phyloP scores from a whole-genome alignment of 2,888 invertebrate species.

The Caenorhabditis afra region DNA sequence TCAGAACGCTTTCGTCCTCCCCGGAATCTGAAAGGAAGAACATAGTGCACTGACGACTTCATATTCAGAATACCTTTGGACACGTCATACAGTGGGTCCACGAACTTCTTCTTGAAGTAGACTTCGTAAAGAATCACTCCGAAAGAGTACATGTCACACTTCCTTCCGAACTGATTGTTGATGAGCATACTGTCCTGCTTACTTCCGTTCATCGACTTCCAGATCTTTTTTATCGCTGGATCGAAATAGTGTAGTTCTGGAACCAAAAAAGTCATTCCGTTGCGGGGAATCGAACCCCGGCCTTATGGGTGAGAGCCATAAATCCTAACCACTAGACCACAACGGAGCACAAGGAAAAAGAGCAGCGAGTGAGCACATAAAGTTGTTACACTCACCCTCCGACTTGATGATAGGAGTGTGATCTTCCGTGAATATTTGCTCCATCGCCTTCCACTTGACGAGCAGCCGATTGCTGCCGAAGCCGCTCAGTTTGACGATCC shows the following conservation, averaged over 20 bases:
- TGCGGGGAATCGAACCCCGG: slow-evolving; percentile 71
- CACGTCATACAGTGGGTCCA: slow-evolving; percentile 27
- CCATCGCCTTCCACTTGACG: slow-evolving; percentile 63
- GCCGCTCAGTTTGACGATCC: slow-evolving; percentile 79
- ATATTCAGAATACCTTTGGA: background rate
- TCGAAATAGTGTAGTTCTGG: slow-evolving; percentile 78
- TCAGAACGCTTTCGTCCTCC: slow-evolving; percentile 73
- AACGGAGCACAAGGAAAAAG: too few species aligned
- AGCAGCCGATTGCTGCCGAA: slow-evolving; percentile 71
- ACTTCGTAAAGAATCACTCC: slow-evolving; percentile 77
- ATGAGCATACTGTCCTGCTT: background rate
- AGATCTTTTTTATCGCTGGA: slow-evolving; percentile 72
- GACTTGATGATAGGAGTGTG: slow-evolving; percentile 75
- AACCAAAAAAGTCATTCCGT: slow-evolving; percentile 54
- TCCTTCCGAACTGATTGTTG: slow-evolving; percentile 29
- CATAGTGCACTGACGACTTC: background rate
- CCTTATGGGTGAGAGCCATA: slow-evolving; percentile 68
- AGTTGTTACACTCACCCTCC: slow-evolving; percentile 34
- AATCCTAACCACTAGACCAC: slow-evolving; percentile 65
- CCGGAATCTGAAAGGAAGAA: slow-evolving; percentile 4
- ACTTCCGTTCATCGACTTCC: slow-evolving; percentile 55
- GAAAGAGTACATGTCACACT: slow-evolving; percentile 76
- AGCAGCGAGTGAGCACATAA: too few species aligned
- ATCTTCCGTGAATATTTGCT: slow-evolving; percentile 67
- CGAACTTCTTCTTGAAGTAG: slow-evolving; percentile 62